These are phyloP conservation scores for Fratercula arctica DNA, from an alignment of 2,797 vertebrate genomes.

Conservation along the genomic window DNA sequence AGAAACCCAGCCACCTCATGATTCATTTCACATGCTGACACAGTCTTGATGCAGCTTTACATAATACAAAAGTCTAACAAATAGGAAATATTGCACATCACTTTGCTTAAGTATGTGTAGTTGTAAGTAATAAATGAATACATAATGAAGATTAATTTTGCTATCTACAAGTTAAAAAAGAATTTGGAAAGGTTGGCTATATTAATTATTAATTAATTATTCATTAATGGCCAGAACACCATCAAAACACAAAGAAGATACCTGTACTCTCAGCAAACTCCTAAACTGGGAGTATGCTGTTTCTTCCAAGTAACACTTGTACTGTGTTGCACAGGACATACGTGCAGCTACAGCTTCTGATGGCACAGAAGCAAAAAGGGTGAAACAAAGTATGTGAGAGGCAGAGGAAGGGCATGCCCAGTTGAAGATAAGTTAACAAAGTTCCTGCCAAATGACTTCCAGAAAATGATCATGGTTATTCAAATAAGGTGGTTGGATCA, in stretches of 20 bases:
- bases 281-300: neutral
- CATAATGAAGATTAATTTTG: neutral
- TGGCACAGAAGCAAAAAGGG: neutral
- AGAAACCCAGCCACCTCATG: neutral
- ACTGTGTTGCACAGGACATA: neutral
- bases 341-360: neutral
- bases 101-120: neutral
- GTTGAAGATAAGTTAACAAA: neutral
- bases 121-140: neutral
- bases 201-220: neutral
- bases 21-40: neutral
- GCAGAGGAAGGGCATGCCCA: neutral
- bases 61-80: neutral
- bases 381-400: neutral
- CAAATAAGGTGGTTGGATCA: neutral
- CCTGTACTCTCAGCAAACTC: neutral
- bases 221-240: neutral
- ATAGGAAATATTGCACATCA: neutral
- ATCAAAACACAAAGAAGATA: neutral
- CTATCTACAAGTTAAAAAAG: neutral
- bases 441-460: neutral
- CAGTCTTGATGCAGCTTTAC: neutral
- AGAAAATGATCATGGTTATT: constrained; percentile 26
- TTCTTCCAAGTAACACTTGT: neutral
- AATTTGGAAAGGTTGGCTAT: neutral